Base-by-base conservation (phyloP, 2,797 vertebrate species). In the Takifugu ocellatus region DNA sequence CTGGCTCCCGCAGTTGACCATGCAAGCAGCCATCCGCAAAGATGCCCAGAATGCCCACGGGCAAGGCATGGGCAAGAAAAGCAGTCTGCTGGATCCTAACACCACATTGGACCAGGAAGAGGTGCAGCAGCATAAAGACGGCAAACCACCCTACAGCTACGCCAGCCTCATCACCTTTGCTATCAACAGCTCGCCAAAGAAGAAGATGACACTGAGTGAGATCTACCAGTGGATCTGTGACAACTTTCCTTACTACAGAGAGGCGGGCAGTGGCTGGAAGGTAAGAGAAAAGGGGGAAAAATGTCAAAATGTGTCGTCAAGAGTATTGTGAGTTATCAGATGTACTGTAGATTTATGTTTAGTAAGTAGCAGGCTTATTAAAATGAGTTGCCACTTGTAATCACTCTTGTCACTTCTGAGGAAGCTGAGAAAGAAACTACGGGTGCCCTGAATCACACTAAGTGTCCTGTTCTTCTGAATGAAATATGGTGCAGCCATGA, bases 221-320 rank as follows among this genome's bases (percentile, higher is more conserved):
- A 96, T 96, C 90, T 96, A 96, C 83, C 94, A 96, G 89, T 96
- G 94, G 94, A 96, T 96, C 90, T 95, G 94, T 89, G 94, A 96
- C 89, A 96, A 96, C 87, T 96, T 96, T 69, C 94, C 94, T 6
- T 96, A 95, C 86, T 96, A 96, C 84, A 92, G 93, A 85, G 94
- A 96, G 86, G 94, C 94, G 43, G 94, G 94, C 87, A 96, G 94
- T 61, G 94, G 94, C 86, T 96, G 94, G 94, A 95, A 95, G 94
- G 94, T 96, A 88, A 90, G 91, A 25, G 39, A 39, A 39, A n/a
- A 16, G 6, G 63, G 63, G 27, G 4, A 29, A 14, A 39, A 10
- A 39, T 2, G 6, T 21, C 44, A 17, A 17, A 6, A 21, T 6
- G 2, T 46, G n/a, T 8, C n/a, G 7, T 21, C 44, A 17, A 21